Evolutionary conservation across 2,113 vertebrate genomes (phyloP).

Genomic region (Circaetus cinerascens): DNA sequence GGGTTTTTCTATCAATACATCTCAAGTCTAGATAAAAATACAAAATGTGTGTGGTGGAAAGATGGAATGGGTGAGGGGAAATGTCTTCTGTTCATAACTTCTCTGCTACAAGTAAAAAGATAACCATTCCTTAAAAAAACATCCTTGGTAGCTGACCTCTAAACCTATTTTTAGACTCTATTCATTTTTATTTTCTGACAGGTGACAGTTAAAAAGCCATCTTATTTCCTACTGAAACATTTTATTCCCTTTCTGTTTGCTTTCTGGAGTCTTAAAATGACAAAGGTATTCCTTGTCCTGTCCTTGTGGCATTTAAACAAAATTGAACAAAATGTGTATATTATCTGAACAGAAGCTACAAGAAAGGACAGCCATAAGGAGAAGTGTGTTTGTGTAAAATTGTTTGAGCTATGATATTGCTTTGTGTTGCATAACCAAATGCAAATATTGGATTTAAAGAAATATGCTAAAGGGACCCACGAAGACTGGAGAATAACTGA

Average conservation of each 20-base stretch:
- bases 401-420: neutral
- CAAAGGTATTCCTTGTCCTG: neutral
- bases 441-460: neutral
- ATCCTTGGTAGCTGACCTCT: neutral
- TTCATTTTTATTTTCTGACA: neutral
- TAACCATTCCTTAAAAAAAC: neutral
- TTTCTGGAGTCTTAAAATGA: neutral
- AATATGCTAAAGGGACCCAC: neutral
- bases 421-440: neutral
- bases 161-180: neutral
- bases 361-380: neutral
- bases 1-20: neutral
- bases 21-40: neutral
- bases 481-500: neutral
- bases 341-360: neutral
- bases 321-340: neutral
- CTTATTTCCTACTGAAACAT: neutral
- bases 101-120: neutral
- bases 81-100: neutral
- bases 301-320: neutral
- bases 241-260: neutral
- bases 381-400: neutral
- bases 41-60: neutral
- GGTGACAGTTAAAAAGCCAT: neutral
- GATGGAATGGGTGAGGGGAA: neutral